Evolutionary conservation across 2,113 vertebrate species (phyloP), one percentile per base, ranked within the genome.

Genomic region (Thunnus thynnus): DNA sequence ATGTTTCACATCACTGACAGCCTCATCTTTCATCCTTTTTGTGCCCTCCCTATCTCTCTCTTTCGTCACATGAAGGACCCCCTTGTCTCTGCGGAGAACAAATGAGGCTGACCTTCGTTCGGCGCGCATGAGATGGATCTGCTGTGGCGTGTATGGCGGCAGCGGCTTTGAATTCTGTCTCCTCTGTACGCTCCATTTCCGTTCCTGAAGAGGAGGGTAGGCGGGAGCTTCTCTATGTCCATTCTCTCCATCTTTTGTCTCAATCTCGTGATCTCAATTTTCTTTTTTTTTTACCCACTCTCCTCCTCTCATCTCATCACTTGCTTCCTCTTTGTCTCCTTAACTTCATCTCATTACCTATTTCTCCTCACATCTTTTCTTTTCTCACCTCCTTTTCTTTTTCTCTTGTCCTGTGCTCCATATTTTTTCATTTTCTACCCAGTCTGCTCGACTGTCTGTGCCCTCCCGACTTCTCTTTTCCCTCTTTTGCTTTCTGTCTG

Each of bases 31-130:
- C 76, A 78, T 77, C 80, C 83, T 65, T 55, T 69, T 41, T 73
- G 60, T 44, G 18, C 55, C 14, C 46, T 60, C 16, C 9, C 82
- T 54, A 20, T 51, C 60, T 25, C 13, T 62, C 62, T 72, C 56
- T 46, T 32, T 30, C 36, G 68, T 73, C 78, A 82, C 72, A 75
- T 32, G 86, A 91, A 88, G 87, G 89, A 82, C 86, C 81, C 64
- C 22, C 72, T 68, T n/a, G 69, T 85, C 72, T 80, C 76, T 11
- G 51, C 13, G 10, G 64, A 76, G 78, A 87, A 92, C 72, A 88
- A 87, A 91, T 87, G 67, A 85, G 41, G n/a, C 55, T 44, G 87
- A 90, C 93, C 90, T 91, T 88, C 70, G 48, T 44, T 74, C 22
- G 30, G 13, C 47, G 41, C 44, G 54, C 68, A 78, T 13, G 22